These are phyloP conservation scores for Mirounga angustirostris DNA, from an alignment of 2,113 vertebrate genomes.

Conservation along the genomic window DNA sequence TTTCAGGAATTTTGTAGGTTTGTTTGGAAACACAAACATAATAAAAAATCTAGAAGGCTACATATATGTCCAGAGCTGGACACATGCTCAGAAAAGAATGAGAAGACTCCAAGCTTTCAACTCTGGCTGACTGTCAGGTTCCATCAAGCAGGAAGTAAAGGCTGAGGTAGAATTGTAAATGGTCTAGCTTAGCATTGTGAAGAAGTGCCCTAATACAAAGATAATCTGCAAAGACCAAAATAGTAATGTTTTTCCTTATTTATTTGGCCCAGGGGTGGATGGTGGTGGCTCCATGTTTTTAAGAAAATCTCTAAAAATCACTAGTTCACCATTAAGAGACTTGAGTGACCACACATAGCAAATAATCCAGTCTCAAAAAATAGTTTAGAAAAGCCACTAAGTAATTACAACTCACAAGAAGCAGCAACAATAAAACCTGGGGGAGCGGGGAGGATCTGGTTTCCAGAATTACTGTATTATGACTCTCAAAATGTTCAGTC, in stretches of 20 bases:
- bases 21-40: not conserved
- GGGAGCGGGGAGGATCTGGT: not conserved
- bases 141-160: not conserved
- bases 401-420: not conserved
- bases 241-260: not conserved
- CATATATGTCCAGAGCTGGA: not conserved
- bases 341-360: not conserved
- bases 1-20: not conserved
- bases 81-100: not conserved
- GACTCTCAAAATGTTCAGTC: not conserved
- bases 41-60: not conserved
- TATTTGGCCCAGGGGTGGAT: not conserved
- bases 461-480: not conserved
- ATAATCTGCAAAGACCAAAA: not conserved
- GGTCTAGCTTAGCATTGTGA: not conserved
- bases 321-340: not conserved
- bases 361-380: not conserved
- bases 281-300: not conserved
- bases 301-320: not conserved
- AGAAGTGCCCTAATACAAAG: too few relatives aligned
- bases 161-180: not conserved
- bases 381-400: not conserved
- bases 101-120: not conserved
- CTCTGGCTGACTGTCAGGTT: not conserved
- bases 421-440: not conserved